Evolutionary conservation across 2,888 invertebrate genomes (phyloP).

Genomic region (Chrysodeixis includens): DNA sequence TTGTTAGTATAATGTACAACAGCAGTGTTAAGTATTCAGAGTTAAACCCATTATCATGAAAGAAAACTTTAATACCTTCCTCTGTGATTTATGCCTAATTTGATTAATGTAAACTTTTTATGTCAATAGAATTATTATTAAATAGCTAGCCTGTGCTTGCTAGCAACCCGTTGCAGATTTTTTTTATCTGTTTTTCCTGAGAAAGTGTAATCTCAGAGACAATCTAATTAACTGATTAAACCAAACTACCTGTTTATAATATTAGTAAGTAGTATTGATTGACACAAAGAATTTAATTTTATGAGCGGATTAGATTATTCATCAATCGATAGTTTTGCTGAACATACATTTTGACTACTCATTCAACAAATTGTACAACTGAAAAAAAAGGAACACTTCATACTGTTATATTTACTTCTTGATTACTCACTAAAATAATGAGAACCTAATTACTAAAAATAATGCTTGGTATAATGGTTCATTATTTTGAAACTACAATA

Average conservation of each 20-base stretch:
- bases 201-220: too few relatives aligned
- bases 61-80: background rate
- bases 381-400: too few relatives aligned
- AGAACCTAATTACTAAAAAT: background rate
- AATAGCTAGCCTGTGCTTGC: background rate
- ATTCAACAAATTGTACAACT: too few relatives aligned
- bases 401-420: background rate
- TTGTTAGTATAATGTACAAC: constrained; percentile 32
- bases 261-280: too few relatives aligned
- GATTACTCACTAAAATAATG: background rate
- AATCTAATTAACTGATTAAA: too few relatives aligned
- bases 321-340: too few relatives aligned
- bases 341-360: too few relatives aligned
- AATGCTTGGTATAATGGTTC: background rate
- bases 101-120: constrained; percentile 1
- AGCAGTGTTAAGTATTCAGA: background rate
- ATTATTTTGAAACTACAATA: background rate
- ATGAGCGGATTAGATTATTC: too few relatives aligned
- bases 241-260: too few relatives aligned
- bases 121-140: background rate
- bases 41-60: constrained; percentile 5
- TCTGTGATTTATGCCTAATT: background rate
- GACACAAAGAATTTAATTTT: too few relatives aligned
- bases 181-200: too few relatives aligned
- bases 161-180: too few relatives aligned